Percentiles rank a stretch among this genome's conserved stretches.
phyloP scores from a whole-genome alignment of 2,797 vertebrate genomes.

The Pogonophryne albipinna region DNA sequence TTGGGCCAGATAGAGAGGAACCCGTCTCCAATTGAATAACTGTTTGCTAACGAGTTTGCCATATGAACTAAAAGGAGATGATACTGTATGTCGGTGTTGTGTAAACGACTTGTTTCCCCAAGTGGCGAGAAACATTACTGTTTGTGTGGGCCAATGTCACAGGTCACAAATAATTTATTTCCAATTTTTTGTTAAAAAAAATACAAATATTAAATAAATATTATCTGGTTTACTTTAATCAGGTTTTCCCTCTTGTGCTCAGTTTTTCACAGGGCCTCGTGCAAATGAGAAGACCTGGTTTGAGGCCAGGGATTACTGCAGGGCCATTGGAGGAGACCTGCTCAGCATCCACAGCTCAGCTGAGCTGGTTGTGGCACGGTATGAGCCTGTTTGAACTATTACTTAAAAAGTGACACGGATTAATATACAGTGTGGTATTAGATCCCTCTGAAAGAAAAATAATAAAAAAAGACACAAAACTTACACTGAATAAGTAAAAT shows the following conservation, averaged over 20 bases:
- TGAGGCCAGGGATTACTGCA: constrained; percentile 90
- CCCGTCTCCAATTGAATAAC: background rate
- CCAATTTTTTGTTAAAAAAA: no score
- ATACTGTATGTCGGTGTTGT: background rate
- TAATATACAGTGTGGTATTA: background rate
- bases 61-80: background rate
- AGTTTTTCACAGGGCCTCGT: constrained; percentile 72
- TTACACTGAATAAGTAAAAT: background rate
- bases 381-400: background rate
- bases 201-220: no score
- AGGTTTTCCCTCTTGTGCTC: constrained; percentile 7
- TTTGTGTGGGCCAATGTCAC: no score
- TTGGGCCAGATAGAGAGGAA: background rate
- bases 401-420: background rate
- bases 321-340: constrained; percentile 90
- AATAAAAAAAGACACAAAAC: background rate
- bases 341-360: constrained; percentile 85
- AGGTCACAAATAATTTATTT: no score
- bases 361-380: constrained; percentile 69
- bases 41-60: background rate
- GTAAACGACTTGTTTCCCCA: background rate
- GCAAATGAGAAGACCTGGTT: constrained; percentile 89
- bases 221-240: background rate
- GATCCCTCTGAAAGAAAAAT: background rate
- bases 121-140: background rate